A percentile compares a stretch with the other conserved stretches of the same genome.
phyloP scores from a whole-genome alignment of 2,888 invertebrate genomes.

The Pyrrhia umbra region DNA sequence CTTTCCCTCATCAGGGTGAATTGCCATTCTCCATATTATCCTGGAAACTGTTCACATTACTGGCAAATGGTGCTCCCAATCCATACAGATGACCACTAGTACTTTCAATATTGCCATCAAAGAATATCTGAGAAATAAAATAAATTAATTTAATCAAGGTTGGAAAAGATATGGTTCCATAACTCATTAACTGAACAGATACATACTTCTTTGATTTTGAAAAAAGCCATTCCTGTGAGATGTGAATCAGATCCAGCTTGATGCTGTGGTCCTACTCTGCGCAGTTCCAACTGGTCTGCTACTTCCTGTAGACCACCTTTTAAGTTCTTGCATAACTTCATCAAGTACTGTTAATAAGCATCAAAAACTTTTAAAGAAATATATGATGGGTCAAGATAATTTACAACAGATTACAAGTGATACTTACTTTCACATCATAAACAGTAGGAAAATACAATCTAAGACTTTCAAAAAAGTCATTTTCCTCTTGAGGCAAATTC shows the following conservation, averaged over 20 bases:
- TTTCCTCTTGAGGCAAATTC: conserved; percentile 98
- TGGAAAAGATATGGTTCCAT: not conserved
- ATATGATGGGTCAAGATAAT: not conserved
- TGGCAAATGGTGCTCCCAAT: conserved; percentile 96
- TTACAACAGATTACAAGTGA: not conserved
- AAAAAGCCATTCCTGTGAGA: conserved; percentile 99
- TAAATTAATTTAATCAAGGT: not conserved
- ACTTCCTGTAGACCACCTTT: conserved; percentile 99
- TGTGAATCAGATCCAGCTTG: conserved; percentile 99
- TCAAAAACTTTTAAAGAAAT: conserved; percentile 4
- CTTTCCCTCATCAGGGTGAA: conserved; percentile 75
- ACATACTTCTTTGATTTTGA: conserved; percentile 87
- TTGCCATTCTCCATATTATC: conserved; percentile 92
- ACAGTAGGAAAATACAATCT: conserved; percentile 98
- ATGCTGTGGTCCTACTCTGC: conserved; percentile 98
- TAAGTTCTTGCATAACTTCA: conserved; percentile 99
- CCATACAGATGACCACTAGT: conserved; percentile 99
- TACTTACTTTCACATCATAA: conserved; percentile 98
- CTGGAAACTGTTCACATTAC: conserved; percentile 93
- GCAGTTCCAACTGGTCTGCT: conserved; percentile 96
- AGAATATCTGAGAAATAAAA: conserved; percentile 95
- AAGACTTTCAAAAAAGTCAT: conserved; percentile 98
- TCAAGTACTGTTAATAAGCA: conserved; percentile 93
- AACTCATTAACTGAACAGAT: not conserved
- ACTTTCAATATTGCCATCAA: conserved; percentile 99